These are phyloP conservation scores for Tachuris rubrigastra DNA, from an alignment of 2,113 vertebrate species.

Conservation along the genomic window DNA sequence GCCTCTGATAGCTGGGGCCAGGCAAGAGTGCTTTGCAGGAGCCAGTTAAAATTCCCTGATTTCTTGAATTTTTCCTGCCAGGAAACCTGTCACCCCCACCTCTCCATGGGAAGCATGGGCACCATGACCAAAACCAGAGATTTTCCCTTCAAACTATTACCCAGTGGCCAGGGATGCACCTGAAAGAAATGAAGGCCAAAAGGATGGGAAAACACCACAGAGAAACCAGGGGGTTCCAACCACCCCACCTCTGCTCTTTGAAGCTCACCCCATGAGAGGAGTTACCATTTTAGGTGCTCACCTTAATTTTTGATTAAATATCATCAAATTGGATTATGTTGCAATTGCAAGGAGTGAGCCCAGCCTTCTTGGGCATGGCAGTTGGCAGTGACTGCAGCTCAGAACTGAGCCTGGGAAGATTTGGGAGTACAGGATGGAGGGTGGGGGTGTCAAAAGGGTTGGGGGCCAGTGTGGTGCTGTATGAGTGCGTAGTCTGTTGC, in stretches of 20 bases:
- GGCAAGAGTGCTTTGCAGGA: background rate
- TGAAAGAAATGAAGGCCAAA: background rate
- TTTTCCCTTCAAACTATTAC: background rate
- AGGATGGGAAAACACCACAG: background rate
- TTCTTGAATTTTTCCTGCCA: background rate
- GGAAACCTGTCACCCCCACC: background rate
- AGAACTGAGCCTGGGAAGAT: background rate
- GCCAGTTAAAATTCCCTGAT: background rate
- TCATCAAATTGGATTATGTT: accelerated
- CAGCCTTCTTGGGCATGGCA: background rate
- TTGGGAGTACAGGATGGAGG: background rate
- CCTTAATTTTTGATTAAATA: background rate
- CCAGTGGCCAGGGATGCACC: background rate
- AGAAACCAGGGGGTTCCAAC: background rate
- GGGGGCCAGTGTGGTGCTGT: accelerated
- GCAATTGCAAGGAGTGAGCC: accelerated
- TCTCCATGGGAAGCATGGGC: background rate
- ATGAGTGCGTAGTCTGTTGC: accelerated
- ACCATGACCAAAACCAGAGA: accelerated
- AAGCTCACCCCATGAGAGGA: background rate
- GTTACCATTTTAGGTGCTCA: background rate
- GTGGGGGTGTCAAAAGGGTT: background rate
- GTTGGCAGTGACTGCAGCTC: background rate
- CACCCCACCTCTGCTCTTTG: background rate
- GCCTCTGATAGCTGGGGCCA: background rate